These are phyloP conservation scores for Chionodraco myersi DNA, from an alignment of 2,113 vertebrate species.

Conservation along the genomic window DNA sequence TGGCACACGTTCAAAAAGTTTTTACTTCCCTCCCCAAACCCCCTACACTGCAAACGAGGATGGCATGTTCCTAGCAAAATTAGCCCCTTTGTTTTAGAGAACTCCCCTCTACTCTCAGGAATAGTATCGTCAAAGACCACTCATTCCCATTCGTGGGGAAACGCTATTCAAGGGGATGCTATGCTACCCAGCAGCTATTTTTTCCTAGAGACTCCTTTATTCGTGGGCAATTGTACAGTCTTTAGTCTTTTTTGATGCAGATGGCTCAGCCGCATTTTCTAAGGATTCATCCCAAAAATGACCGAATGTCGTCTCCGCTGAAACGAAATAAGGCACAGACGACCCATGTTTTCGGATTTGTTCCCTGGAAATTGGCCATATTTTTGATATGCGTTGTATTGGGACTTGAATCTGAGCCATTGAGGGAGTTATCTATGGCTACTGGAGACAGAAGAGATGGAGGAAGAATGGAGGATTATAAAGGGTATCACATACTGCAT, in stretches of 20 bases:
- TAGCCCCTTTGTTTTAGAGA: constrained; percentile 84
- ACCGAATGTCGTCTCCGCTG: constrained; percentile 35
- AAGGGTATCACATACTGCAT: constrained; percentile 9
- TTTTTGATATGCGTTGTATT: constrained; percentile 49
- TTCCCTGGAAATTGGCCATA: constrained; percentile 72
- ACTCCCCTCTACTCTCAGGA: constrained; percentile 85
- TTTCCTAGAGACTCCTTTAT: constrained; percentile 61
- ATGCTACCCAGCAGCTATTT: constrained; percentile 66
- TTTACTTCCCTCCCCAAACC: constrained; percentile 86
- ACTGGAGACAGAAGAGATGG: constrained; percentile 31
- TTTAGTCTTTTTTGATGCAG: constrained; percentile 51
- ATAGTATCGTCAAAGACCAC: constrained; percentile 85
- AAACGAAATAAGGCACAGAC: constrained; percentile 43
- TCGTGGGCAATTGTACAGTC: constrained; percentile 35
- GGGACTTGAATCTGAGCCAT: constrained; percentile 50
- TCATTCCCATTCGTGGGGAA: constrained; percentile 73
- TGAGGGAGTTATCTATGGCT: constrained; percentile 42
- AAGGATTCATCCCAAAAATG: constrained; percentile 59
- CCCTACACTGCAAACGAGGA: constrained; percentile 85
- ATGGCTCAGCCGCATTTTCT: constrained; percentile 37
- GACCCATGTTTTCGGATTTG: constrained; percentile 67
- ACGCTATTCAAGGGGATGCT: constrained; percentile 69
- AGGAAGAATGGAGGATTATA: constrained; percentile 31
- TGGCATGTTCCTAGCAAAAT: constrained; percentile 87
- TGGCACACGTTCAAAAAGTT: constrained; percentile 90